A percentile compares a stretch with the other conserved stretches of the same genome.
phyloP scores from a whole-genome alignment of 1,140 invertebrate genomes.

The Eurosta solidaginis region DNA sequence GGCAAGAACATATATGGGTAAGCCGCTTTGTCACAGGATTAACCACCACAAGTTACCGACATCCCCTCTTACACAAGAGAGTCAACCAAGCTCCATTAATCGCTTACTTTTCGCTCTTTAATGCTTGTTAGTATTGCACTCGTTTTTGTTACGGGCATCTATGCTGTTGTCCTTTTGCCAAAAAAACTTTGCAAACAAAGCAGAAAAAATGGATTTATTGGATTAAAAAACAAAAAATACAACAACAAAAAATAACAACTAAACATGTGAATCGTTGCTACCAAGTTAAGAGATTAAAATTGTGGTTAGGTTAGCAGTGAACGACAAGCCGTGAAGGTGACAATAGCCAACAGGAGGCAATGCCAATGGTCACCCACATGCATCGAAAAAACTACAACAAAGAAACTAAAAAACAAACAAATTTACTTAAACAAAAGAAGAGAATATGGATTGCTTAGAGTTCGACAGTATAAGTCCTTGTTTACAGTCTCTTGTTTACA shows the following conservation, averaged over 20 bases:
- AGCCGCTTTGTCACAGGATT: constrained; percentile 8
- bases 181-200: neutral
- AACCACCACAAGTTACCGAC: neutral
- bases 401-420: neutral
- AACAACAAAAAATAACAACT: neutral
- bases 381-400: too few relatives aligned
- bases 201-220: neutral
- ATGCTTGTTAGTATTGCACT: constrained; percentile 1
- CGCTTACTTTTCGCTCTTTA: constrained; percentile 7
- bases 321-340: constrained; percentile 19
- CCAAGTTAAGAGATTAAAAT: constrained; percentile 25
- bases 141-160: neutral
- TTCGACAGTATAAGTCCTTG: constrained; percentile 1
- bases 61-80: neutral
- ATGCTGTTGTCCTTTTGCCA: neutral
- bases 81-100: neutral
- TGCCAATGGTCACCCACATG: neutral
- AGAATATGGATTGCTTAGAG: constrained; percentile 11
- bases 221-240: neutral
- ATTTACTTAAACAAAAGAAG: neutral
- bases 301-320: neutral
- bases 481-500: constrained; percentile 17
- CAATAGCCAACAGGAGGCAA: neutral
- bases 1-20: neutral
- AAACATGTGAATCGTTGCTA: neutral